A percentile compares a stretch with the other conserved stretches of the same genome.
Conservation (phyloP, 2,888 invertebrate genomes). For the Choristoneura rosaceana region DNA sequence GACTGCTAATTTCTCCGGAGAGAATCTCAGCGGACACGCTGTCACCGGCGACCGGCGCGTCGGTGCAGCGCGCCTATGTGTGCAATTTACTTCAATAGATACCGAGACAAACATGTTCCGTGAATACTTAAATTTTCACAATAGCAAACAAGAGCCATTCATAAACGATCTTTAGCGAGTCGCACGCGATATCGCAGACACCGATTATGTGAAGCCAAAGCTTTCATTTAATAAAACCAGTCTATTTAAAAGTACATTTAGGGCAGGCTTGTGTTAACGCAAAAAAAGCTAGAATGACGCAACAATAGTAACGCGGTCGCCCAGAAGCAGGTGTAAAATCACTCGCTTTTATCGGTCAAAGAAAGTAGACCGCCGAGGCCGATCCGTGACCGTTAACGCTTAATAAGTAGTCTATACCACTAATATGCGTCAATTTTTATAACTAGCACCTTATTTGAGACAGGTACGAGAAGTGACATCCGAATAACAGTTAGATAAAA, state of each 20-base stretch:
- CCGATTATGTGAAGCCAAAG: not conserved
- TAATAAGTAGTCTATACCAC: constrained; percentile 50
- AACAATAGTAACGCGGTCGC: constrained; percentile 48
- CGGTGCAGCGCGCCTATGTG: constrained; percentile 47
- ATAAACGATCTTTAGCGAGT: not conserved
- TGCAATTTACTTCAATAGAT: constrained; percentile 42
- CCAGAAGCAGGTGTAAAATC: constrained; percentile 55
- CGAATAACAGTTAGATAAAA: constrained; percentile 77
- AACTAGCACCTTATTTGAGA: constrained; percentile 73
- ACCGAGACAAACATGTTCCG: constrained; percentile 28
- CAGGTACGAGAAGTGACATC: constrained; percentile 70
- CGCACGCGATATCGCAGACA: not conserved
- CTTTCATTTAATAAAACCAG: not conserved
- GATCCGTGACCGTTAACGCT: constrained; percentile 55
- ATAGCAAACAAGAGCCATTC: not conserved
- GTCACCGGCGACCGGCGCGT: constrained; percentile 57
- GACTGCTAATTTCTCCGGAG: constrained; percentile 73
- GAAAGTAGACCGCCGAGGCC: constrained; percentile 66
- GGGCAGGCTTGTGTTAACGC: constrained; percentile 1
- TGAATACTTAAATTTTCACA: not conserved
- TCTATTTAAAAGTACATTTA: not conserved
- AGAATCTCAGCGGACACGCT: constrained; percentile 67
- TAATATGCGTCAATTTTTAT: constrained; percentile 76
- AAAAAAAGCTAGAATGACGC: constrained; percentile 49
- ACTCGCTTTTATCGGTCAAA: constrained; percentile 63